phyloP scores from a whole-genome alignment of 1,140 invertebrate genomes.

The Lordiphosa collinella region DNA sequence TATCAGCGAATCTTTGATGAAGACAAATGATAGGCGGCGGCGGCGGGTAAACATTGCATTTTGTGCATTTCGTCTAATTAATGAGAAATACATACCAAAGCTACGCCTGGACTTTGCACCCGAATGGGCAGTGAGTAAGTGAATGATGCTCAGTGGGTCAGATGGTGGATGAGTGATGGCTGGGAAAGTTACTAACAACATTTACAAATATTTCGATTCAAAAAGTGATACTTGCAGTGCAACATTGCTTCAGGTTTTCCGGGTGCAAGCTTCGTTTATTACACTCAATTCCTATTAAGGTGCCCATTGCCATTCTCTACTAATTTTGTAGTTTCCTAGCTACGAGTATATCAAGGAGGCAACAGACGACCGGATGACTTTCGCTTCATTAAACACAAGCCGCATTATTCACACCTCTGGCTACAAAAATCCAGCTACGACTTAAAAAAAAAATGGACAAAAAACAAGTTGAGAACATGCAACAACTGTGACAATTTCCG shows the following conservation, averaged over 20 bases:
- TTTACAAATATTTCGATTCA: no score
- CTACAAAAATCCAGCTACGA: slow-evolving; percentile 39
- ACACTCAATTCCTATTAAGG: no score
- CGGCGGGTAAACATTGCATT: slow-evolving; percentile 22
- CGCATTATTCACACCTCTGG: slow-evolving; percentile 73
- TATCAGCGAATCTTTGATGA: slow-evolving; percentile 68
- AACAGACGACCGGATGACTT: slow-evolving; percentile 21
- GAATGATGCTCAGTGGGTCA: slow-evolving; percentile 49
- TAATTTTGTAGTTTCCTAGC: not conserved
- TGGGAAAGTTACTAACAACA: no score
- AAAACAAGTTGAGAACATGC: slow-evolving; percentile 52
- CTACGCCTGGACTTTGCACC: slow-evolving; percentile 48
- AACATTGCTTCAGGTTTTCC: no score
- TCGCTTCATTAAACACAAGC: slow-evolving; percentile 70
- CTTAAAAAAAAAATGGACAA: slow-evolving; percentile 29
- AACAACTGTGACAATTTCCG: slow-evolving; percentile 48
- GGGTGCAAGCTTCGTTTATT: no score
- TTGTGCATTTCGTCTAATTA: slow-evolving; percentile 56
- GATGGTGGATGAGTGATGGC: slow-evolving; percentile 13
- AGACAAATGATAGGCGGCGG: slow-evolving; percentile 60
- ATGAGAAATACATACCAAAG: slow-evolving; percentile 51
- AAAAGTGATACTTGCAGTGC: no score
- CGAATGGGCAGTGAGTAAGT: slow-evolving; percentile 36
- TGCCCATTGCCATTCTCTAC: no score
- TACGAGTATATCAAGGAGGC: not conserved